Conservation (phyloP, 1,140 invertebrate species). For the Formica selysi region DNA sequence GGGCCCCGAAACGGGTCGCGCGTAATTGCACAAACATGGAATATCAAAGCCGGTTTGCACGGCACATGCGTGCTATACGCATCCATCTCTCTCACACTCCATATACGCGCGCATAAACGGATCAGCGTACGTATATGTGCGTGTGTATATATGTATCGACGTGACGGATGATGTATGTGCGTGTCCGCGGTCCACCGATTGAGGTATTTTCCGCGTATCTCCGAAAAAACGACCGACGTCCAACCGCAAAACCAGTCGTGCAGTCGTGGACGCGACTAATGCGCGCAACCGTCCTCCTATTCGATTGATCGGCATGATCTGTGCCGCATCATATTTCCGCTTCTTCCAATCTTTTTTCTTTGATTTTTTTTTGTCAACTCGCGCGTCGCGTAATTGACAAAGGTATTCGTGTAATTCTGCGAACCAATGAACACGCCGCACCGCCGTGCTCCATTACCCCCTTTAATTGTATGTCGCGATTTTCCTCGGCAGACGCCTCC, state of each 20-base stretch:
- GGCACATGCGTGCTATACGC: slow-evolving; percentile 29
- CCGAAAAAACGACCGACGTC: slow-evolving; percentile 70
- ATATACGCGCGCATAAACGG: slow-evolving; percentile 6
- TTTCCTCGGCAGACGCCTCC: neutral
- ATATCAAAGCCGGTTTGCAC: slow-evolving; percentile 76
- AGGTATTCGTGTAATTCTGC: slow-evolving; percentile 56
- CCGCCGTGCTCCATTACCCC: slow-evolving; percentile 56
- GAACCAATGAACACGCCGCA: slow-evolving; percentile 42
- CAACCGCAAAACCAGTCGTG: slow-evolving; percentile 74
- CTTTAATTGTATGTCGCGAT: slow-evolving; percentile 51
- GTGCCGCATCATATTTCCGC: slow-evolving; percentile 68
- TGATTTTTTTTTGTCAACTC: slow-evolving; percentile 15
- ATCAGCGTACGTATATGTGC: slow-evolving; percentile 3
- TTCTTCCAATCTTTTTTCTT: slow-evolving; percentile 39
- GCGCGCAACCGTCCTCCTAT: slow-evolving; percentile 18
- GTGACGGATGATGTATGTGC: neutral
- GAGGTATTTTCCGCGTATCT: slow-evolving; percentile 70
- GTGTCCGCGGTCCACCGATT: slow-evolving; percentile 38
- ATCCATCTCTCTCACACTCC: neutral
- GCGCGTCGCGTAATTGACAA: slow-evolving; percentile 71
- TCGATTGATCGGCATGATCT: slow-evolving; percentile 69
- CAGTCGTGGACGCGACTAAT: slow-evolving; percentile 65
- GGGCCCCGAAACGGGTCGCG: slow-evolving; percentile 73
- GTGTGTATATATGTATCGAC: neutral
- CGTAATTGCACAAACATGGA: slow-evolving; percentile 79